A percentile compares a stretch with the other conserved stretches of the same genome.
These are phyloP conservation scores for Cygnus olor DNA, from an alignment of 2,797 vertebrate species.

Conservation along the genomic window DNA sequence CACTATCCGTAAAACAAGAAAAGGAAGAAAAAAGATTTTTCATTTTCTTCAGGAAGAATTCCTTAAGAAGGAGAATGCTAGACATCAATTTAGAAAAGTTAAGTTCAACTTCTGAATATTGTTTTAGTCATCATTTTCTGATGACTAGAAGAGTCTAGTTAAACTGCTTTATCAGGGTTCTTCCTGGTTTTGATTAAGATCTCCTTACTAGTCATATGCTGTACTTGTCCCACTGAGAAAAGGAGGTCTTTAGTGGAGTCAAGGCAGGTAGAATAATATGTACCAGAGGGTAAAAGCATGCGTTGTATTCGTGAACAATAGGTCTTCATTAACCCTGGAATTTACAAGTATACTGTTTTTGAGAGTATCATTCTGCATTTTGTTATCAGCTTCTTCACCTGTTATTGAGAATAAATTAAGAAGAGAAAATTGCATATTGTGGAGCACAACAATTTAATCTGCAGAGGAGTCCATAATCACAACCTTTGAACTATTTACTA, in stretches of 20 bases:
- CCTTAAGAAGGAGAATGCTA: background rate
- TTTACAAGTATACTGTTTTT: background rate
- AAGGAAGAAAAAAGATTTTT: background rate
- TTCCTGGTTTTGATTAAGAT: background rate
- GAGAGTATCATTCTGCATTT: background rate
- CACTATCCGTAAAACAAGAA: background rate
- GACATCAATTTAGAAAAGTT: rapidly evolving
- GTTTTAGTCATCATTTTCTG: background rate
- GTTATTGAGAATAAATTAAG: background rate
- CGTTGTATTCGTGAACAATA: background rate
- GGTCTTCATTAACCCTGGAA: background rate
- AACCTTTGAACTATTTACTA: background rate
- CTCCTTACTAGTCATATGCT: background rate
- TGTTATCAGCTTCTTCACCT: background rate
- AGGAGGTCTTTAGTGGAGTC: background rate
- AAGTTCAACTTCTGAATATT: background rate
- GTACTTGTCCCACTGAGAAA: background rate
- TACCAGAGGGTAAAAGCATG: background rate
- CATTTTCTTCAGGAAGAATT: background rate
- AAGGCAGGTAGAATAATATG: background rate
- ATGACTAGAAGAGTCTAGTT: background rate
- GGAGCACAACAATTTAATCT: background rate
- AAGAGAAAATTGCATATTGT: background rate
- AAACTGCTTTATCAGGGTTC: no score
- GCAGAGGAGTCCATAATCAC: background rate